phyloP scores from a whole-genome alignment of 2,113 vertebrate species.

The Emydura subglobosa region DNA sequence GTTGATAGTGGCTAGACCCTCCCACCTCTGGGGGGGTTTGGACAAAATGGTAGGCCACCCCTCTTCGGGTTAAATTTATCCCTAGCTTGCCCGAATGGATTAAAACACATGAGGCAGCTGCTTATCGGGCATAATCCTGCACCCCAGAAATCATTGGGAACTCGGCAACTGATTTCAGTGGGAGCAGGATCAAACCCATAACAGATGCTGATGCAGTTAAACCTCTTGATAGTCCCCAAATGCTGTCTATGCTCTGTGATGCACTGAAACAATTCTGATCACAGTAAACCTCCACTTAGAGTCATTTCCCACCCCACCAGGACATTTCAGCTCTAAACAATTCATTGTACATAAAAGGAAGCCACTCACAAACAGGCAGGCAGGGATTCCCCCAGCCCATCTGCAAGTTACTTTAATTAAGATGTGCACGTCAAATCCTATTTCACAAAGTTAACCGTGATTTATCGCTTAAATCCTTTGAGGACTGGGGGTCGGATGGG shows the following conservation, averaged over 20 bases:
- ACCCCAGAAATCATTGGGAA: rapidly evolving
- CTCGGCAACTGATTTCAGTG: neutral
- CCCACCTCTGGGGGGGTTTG: neutral
- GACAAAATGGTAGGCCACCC: neutral
- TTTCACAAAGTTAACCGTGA: neutral
- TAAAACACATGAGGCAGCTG: neutral
- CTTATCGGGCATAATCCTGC: neutral
- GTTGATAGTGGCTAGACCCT: rapidly evolving
- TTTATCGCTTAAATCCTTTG: neutral
- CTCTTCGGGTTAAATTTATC: rapidly evolving
- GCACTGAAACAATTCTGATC: neutral
- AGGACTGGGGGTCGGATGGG: neutral
- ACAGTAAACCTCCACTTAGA: neutral
- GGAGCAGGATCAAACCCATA: neutral
- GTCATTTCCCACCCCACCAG: neutral
- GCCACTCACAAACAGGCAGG: neutral
- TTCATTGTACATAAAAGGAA: neutral
- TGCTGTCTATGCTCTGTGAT: too few relatives aligned
- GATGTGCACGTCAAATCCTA: neutral
- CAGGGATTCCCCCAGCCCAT: neutral
- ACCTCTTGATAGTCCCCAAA: neutral
- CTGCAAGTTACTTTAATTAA: neutral
- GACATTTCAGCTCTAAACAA: neutral
- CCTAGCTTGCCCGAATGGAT: neutral
- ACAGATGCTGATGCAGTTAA: neutral